Base-by-base conservation (phyloP, 1,140 invertebrate species). In the Achroia grisella region DNA sequence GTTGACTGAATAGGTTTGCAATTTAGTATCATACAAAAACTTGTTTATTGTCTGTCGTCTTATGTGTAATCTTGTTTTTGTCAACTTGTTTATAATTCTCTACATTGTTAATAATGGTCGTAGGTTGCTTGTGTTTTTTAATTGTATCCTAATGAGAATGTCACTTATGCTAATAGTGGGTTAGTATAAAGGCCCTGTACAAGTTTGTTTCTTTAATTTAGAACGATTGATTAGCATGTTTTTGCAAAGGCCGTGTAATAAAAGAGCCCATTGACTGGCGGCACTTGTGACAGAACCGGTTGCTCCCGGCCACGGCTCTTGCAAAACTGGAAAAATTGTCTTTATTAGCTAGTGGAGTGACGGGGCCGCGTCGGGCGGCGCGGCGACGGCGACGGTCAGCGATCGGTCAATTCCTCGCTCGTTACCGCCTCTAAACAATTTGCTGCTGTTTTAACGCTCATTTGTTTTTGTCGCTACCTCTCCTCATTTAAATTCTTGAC, bases 271-370 rank as follows among this genome's bases (percentile, higher is more conserved):
- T 70, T 76, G 69, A 75, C 52, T 60, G 48, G 56, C 64, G 72
- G 67, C 69, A 71, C 67, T 74, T 79, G 70, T 62, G 67, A 15
- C 43, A 35, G 56, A 71, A 78, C 74, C 77, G 77, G 77, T 75
- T 45, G 49, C 51, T 60, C 55, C 48, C 43, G 62, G 39, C 56
- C 43, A 47, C 39, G 55, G 66, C 56, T 69, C 65, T 73, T 65
- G 67, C 53, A 47, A 64, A 71, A 75, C 73, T 80, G 66, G 71
- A 69, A 59, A 74, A 69, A 70, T 71, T 63, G 61, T 63, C 63
- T 70, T 64, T 75, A 73, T 65, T 58, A 64, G 43, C 50, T 48
- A 55, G 39, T 49, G 32, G 28, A 10, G n/a, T 27, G 40, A 9
- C 32, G 14, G 17, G 17, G 12, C 15, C 17, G 35, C 10, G 15